A percentile compares a stretch with the other conserved stretches of the same genome.
phyloP scores from a whole-genome alignment of 2,113 vertebrate genomes.

The Epinephelus cyanopodus region DNA sequence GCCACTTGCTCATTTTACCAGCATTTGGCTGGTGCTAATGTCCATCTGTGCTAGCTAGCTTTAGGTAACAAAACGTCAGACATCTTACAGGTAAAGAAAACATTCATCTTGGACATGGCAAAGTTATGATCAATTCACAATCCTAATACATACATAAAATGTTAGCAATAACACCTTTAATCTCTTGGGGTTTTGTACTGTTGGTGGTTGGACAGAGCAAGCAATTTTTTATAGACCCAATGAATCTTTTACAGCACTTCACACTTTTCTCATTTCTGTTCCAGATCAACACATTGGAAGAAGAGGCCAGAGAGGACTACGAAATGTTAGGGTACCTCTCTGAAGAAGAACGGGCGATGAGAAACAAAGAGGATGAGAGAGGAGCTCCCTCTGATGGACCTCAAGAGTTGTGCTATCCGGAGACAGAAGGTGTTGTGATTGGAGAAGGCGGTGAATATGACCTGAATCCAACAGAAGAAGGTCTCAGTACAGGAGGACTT shows the following conservation, averaged over 20 bases:
- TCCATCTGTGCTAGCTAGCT: no score
- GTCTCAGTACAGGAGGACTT: conserved; percentile 45
- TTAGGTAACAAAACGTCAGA: no score
- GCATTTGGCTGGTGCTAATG: no score
- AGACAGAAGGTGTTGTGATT: conserved; percentile 56
- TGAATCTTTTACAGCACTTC: background rate
- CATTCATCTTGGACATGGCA: no score
- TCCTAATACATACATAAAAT: no score
- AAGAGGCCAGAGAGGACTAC: conserved; percentile 48
- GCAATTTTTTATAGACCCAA: background rate
- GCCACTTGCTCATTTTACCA: no score
- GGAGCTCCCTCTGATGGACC: conserved; percentile 50
- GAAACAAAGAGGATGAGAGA: conserved; percentile 47
- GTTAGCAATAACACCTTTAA: no score
- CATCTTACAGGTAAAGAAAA: no score
- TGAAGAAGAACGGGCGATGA: no score
- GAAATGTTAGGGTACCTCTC: no score
- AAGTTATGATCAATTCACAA: no score
- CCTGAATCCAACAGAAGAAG: conserved; percentile 40
- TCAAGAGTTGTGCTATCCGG: conserved; percentile 49
- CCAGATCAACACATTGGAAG: conserved; percentile 79
- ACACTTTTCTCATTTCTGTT: conserved; percentile 18
- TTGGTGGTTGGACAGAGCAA: background rate
- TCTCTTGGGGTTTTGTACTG: background rate
- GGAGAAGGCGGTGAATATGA: conserved; percentile 60